A percentile compares a stretch with the other conserved stretches of the same genome.
phyloP scores from a whole-genome alignment of 2,113 vertebrate genomes.

The Coregonus clupeaformis region DNA sequence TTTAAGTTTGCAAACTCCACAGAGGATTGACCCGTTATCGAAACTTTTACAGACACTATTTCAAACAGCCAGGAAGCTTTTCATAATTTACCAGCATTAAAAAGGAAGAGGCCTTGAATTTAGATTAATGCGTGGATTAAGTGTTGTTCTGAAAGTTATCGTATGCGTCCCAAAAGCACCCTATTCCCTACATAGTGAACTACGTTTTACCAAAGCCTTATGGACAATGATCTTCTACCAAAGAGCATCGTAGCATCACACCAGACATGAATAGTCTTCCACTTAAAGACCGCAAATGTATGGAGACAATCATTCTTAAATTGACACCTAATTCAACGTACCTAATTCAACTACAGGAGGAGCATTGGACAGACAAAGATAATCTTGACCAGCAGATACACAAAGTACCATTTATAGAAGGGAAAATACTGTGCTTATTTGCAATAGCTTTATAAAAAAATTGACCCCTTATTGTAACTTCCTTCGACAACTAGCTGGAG shows the following conservation, averaged over 20 bases:
- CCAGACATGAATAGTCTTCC: no score
- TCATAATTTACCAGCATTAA: background rate
- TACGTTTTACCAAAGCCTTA: no score
- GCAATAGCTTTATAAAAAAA: no score
- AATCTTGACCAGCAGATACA: background rate
- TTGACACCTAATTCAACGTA: no score
- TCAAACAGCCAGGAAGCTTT: background rate
- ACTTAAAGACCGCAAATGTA: no score
- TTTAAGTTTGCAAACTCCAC: conserved; percentile 39
- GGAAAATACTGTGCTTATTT: background rate
- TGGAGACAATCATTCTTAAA: no score
- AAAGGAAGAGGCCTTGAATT: background rate
- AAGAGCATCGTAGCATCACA: no score
- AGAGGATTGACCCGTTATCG: conserved; percentile 22
- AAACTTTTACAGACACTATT: background rate
- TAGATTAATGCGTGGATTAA: background rate
- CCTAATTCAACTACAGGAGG: background rate
- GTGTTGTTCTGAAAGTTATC: background rate
- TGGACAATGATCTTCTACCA: no score
- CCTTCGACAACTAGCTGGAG: background rate
- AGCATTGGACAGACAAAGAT: background rate
- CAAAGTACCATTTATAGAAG: background rate
- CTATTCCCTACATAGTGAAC: no score
- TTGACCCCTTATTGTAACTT: conserved; percentile 18
- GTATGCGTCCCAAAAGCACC: no score